Base-by-base conservation (phyloP, 92 coral and sea anemone genomes). In the Siderastrea siderea region DNA sequence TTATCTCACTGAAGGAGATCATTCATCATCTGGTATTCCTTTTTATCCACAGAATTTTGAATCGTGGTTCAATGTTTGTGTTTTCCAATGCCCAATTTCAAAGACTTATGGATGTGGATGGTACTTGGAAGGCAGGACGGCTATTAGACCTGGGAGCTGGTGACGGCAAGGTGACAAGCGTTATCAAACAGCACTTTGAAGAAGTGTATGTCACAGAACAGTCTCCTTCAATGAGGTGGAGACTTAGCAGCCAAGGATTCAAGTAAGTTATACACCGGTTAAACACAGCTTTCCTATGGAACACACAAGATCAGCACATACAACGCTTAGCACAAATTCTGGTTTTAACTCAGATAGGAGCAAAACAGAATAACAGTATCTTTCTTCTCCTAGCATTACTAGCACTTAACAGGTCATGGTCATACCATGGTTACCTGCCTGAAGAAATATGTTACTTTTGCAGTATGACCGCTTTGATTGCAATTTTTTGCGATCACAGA, bases 141-240 rank as follows among this genome's bases (percentile, higher is more conserved):
- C 60, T 97, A 17, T 90, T 97, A 59, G 99, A 97, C 87, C 87
- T 97, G 44, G 99, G 99, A 45, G 97, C 99, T 71, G 99, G 99
- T 3, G 99, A 97, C 85, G 99, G 99, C 68, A 93, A 92, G 66
- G 99, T 97, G 45, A 97, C 99, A 3, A 90, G 86, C 48, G 85
- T 95, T 19, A 97, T 97, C 91, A 91, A 90, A 77, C 94, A 92
- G 64, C 93, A 93, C 82, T 97, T 97, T 95, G 95, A 95, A 53
- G 93, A 92, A 78, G 93, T 97, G 47, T 95, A 88, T 83, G 95
- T 87, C 12, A 97, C 99, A 67, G 99, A 97, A 78, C 99, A 97
- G 80, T 97, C 99, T 14, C 98, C 98, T 7, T 61, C 96, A 44
- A 97, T 97, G 99, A 80, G 97, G 66, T 97, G 99, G 99, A 94